Conservation (phyloP, 2,797 vertebrate species). For the Fringilla coelebs region DNA sequence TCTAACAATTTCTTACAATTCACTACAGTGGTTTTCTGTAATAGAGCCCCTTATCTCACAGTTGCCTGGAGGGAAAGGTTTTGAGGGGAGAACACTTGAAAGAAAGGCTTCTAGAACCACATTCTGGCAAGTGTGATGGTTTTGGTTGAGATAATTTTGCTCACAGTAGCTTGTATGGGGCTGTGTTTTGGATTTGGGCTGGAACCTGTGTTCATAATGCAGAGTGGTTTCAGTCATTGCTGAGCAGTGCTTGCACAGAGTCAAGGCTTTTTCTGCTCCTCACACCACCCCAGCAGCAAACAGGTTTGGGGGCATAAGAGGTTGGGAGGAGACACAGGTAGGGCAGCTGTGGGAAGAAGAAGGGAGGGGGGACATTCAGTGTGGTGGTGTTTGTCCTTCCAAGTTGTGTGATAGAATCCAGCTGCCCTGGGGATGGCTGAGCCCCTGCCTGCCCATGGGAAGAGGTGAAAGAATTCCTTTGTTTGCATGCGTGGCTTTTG, state of each 20-base stretch:
- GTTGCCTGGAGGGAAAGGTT: not conserved
- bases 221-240: not conserved
- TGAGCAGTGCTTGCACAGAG: not conserved
- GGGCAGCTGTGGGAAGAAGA: not conserved
- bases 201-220: not conserved
- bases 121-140: not conserved
- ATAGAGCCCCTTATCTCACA: not conserved
- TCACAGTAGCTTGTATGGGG: not conserved
- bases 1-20: conserved; percentile 12
- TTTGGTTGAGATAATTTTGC: not conserved
- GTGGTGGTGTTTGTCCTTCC: not conserved
- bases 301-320: not conserved
- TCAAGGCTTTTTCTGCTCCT: not conserved
- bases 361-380: not conserved
- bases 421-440: not conserved
- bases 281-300: too few relatives aligned
- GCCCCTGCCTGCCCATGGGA: not conserved
- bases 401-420: rapidly evolving
- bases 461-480: not conserved
- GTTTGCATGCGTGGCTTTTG: not conserved
- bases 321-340: not conserved
- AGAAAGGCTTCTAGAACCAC: not conserved
- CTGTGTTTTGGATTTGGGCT: not conserved
- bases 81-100: not conserved
- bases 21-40: not conserved